These are phyloP conservation scores for Darwinula stevensoni DNA, from an alignment of 2,888 invertebrate species.

Conservation along the genomic window DNA sequence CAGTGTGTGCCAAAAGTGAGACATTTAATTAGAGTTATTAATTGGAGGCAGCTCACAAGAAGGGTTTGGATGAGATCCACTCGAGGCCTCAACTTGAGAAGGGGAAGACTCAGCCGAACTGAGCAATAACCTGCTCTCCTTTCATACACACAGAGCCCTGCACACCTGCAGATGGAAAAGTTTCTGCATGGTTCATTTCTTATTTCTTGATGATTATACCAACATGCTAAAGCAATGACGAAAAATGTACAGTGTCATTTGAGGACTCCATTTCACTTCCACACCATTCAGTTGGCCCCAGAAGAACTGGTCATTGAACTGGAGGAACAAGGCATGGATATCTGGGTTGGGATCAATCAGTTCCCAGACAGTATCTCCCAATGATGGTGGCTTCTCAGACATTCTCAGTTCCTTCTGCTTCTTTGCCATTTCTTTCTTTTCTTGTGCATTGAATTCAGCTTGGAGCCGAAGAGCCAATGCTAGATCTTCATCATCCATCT, in stretches of 20 bases:
- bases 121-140: constrained; percentile 36
- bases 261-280: constrained; percentile 73
- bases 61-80: constrained; percentile 87
- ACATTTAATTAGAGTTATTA: too few relatives aligned
- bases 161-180: constrained; percentile 26
- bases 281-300: constrained; percentile 40
- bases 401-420: too few relatives aligned
- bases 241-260: constrained; percentile 38
- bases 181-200: too few relatives aligned
- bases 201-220: not conserved
- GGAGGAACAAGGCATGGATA: constrained; percentile 46
- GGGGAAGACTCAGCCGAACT: constrained; percentile 60
- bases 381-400: too few relatives aligned
- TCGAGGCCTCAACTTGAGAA: constrained; percentile 65
- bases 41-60: too few relatives aligned
- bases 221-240: constrained; percentile 1
- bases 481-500: too few relatives aligned
- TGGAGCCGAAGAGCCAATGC: too few relatives aligned
- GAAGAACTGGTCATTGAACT: constrained; percentile 64
- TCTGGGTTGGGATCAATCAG: constrained; percentile 81
- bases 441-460: too few relatives aligned
- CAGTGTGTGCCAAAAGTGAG: too few relatives aligned
- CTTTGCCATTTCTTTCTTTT: too few relatives aligned
- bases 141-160: constrained; percentile 43
- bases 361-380: constrained; percentile 23